Evolutionary conservation across 2,113 vertebrate genomes (phyloP).

Genomic region (Saccopteryx bilineata): DNA sequence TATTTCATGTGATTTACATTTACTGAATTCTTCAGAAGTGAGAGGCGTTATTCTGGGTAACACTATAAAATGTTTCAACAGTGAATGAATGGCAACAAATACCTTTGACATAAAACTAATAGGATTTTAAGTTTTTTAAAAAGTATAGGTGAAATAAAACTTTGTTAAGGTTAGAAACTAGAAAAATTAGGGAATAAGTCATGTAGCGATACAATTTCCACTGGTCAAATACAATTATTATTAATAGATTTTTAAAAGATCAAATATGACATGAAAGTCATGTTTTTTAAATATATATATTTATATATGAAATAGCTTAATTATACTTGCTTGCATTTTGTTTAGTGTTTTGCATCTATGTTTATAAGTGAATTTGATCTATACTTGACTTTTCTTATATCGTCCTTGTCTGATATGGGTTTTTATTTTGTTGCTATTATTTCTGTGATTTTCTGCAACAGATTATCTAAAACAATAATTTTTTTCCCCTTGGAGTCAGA

Average conservation of each 20-base stretch:
- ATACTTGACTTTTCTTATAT: neutral
- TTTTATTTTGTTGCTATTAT: conserved; percentile 1
- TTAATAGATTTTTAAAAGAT: neutral
- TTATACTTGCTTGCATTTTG: neutral
- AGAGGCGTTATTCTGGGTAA: conserved; percentile 12
- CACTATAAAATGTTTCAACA: neutral
- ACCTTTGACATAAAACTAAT: neutral
- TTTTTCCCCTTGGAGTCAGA: neutral
- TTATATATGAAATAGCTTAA: neutral
- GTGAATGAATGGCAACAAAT: neutral
- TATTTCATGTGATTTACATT: conserved; percentile 38
- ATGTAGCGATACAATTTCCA: neutral
- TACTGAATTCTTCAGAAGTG: conserved; percentile 27
- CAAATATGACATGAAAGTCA: neutral
- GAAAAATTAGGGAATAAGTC: conserved; percentile 18
- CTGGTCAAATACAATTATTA: neutral
- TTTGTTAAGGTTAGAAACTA: conserved; percentile 9
- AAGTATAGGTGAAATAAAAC: neutral
- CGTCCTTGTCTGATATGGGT: neutral
- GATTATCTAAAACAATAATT: neutral
- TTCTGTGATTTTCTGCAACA: conserved; percentile 6
- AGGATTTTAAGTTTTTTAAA: conserved; percentile 14
- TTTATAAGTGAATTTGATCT: neutral
- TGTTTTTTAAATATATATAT: neutral
- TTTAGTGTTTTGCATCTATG: neutral